Evolutionary conservation across 2,113 vertebrate species (phyloP), one percentile per base, ranked within the genome.

Genomic region (Raphicerus campestris): DNA sequence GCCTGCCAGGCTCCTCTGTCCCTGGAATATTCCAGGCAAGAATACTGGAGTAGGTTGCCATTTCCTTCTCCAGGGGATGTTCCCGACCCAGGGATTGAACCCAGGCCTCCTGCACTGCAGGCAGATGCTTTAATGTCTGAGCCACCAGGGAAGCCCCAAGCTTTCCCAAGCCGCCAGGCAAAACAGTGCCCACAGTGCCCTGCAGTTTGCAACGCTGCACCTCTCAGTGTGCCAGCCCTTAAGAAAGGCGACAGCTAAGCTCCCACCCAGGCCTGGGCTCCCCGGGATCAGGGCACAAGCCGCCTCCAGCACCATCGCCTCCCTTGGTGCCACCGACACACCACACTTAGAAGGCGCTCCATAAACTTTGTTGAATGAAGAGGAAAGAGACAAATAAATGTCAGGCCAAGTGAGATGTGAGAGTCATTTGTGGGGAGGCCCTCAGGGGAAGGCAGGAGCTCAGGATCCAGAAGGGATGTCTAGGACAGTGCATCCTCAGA

Each of bases 261-360:
- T 56, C 49, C 47, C 32, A 13, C 10, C n/a, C 30, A 3, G 20
- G 45, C 45, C 28, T 11, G 2, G 47, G 39, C n/a, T 55, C 19
- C 42, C 91, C 7, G 42, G 56, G 39, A 19, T 10, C 19, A 24
- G 60, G 17, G 15, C 5, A 1, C 5, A 1, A 8, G 26, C 3
- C 3, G 0, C 19, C 42, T 22, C 7, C 35, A 0, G 9, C n/a
- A 11, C 45, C 75, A 6, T 2, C 15, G 1, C 0, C 1, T 16
- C 26, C 75, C 83, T 39, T 2, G 2, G 20, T 1, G 17, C 39
- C 11, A 3, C 66, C 2, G 1, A 73, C 39, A 30, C 7, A 2
- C 66, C 3, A 45, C 35, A 6, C 19, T 28, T 7, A 2, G 1
- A 58, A 42, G 70, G 5, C 1, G 1, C 6, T 16, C 2, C 0